Evolutionary conservation across 2,888 invertebrate genomes (phyloP), one percentile per base, ranked within the genome.

Genomic region (Dicranocentrus wangi): DNA sequence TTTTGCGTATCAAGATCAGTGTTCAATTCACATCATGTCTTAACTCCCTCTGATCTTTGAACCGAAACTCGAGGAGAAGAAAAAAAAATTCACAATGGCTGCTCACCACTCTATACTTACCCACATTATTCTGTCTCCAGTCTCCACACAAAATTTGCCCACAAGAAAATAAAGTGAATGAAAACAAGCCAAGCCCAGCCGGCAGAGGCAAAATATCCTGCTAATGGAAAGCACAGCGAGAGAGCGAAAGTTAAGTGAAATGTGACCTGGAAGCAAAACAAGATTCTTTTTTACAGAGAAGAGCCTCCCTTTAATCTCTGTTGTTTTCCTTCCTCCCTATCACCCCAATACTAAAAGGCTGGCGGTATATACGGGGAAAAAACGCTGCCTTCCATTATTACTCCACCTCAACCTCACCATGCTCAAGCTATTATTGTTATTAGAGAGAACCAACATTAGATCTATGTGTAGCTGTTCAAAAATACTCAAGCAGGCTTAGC

Each of bases 241-340:
- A 27, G 28, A 61, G 39, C 42, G 61, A 72, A 72, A 72, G 72
- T 61, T 60, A 61, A 72, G 72, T 60, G 61, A 72, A 72, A 61
- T 60, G 72, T 72, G 72, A 61, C 72, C 72, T 61, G 72, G 25
- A 61, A 72, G 61, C 61, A 47, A 72, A 72, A 43, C 25, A 71
- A 21, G n/a, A n/a, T n/a, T n/a, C n/a, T n/a, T n/a, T n/a, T n/a
- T 60, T 58, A 32, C 47, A 19, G 43, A 47, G 23, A 3, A 66
- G 3, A 15, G n/a, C 27, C 23, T 23, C 21, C 60, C n/a, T 39
- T 8, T 39, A 39, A 39, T 39, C 39, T 39, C 8, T 39, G 39
- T 39, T 39, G 39, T 39, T 39, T 39, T 39, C 39, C 7, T 39
- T 13, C n/a, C n/a, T n/a, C n/a, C n/a, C n/a, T n/a, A n/a, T n/a